phyloP scores from a whole-genome alignment of 2,888 invertebrate genomes.

The Thymelicus lineola region DNA sequence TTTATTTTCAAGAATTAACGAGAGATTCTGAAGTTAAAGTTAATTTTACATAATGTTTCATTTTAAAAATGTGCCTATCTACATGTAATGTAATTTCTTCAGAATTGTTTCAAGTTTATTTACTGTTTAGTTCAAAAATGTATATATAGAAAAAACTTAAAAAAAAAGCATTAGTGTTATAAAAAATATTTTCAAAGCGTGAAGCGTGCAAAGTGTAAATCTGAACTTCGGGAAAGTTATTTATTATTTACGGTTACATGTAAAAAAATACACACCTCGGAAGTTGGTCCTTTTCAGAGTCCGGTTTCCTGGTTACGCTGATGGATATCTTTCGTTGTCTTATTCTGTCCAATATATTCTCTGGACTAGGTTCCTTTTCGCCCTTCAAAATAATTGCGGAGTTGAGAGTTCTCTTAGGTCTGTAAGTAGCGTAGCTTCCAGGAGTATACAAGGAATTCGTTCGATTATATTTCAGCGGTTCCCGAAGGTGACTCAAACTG shows the following conservation, averaged over 20 bases:
- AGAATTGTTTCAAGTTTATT: slow-evolving; percentile 10
- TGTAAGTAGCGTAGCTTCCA: slow-evolving; percentile 80
- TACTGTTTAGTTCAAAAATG: slow-evolving; percentile 12
- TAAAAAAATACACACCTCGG: slow-evolving; percentile 79
- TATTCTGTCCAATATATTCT: slow-evolving; percentile 81
- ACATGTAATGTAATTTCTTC: slow-evolving; percentile 10
- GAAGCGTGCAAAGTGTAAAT: slow-evolving; percentile 82
- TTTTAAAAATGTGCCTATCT: slow-evolving; percentile 15
- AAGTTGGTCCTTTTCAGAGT: slow-evolving; percentile 71
- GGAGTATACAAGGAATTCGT: slow-evolving; percentile 80
- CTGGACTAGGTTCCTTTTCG: slow-evolving; percentile 80
- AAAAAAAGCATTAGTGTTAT: slow-evolving; percentile 81
- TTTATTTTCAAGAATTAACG: not conserved
- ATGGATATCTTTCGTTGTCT: slow-evolving; percentile 80
- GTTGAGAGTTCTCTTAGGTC: slow-evolving; percentile 79
- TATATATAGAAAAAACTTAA: slow-evolving; percentile 15
- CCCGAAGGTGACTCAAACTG: slow-evolving; percentile 61
- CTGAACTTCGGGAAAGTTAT: slow-evolving; percentile 75
- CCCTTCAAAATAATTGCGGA: slow-evolving; percentile 80
- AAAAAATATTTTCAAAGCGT: slow-evolving; percentile 77
- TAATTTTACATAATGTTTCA: slow-evolving; percentile 10
- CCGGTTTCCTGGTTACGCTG: slow-evolving; percentile 79
- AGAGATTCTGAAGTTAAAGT: not conserved
- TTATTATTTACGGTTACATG: slow-evolving; percentile 79
- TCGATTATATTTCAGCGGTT: slow-evolving; percentile 74